A percentile compares a stretch with the other conserved stretches of the same genome.
Evolutionary conservation across 2,797 vertebrate genomes (phyloP).

Genomic region (Melanotaenia trifasciata): DNA sequence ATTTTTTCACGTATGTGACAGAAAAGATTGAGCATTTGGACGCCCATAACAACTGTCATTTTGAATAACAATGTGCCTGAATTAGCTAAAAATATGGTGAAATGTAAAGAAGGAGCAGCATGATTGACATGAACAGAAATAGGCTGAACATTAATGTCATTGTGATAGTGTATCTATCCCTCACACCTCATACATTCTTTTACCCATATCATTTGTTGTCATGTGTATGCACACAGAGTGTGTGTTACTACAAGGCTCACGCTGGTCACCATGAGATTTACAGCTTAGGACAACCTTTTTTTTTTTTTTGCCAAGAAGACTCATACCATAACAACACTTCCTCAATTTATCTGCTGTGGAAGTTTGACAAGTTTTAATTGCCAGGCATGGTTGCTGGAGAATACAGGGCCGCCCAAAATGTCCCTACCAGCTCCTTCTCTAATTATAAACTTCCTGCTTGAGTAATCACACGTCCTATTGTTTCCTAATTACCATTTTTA

Average conservation of each 20-base stretch:
- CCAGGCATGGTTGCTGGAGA: conserved; percentile 73
- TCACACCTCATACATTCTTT: conserved; percentile 34
- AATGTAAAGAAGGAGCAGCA: conserved; percentile 17
- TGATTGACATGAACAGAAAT: conserved; percentile 46
- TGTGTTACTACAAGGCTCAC: conserved; percentile 10
- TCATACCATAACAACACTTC: conserved; percentile 70
- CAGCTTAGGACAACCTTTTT: conserved; percentile 44
- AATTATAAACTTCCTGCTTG: conserved; percentile 88
- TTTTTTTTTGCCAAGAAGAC: conserved; percentile 60
- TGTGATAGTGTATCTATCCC: conserved; percentile 13
- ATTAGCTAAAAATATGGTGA: conserved; percentile 41
- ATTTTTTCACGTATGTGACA: not conserved
- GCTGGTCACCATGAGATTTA: conserved; percentile 41
- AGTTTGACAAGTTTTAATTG: conserved; percentile 86
- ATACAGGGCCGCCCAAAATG: conserved; percentile 76
- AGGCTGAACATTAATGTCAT: conserved; percentile 23
- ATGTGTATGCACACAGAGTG: conserved; percentile 2
- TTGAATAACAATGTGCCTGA: conserved; percentile 60
- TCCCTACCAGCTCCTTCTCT: conserved; percentile 83
- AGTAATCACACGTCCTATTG: conserved; percentile 86
- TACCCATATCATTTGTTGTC: conserved; percentile 17
- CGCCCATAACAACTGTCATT: conserved; percentile 45
- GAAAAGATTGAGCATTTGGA: not conserved
- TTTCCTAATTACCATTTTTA: conserved; percentile 89
- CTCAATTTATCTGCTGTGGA: conserved; percentile 78